These are phyloP conservation scores for Mamestra brassicae DNA, from an alignment of 2,888 invertebrate species.

Conservation along the genomic window DNA sequence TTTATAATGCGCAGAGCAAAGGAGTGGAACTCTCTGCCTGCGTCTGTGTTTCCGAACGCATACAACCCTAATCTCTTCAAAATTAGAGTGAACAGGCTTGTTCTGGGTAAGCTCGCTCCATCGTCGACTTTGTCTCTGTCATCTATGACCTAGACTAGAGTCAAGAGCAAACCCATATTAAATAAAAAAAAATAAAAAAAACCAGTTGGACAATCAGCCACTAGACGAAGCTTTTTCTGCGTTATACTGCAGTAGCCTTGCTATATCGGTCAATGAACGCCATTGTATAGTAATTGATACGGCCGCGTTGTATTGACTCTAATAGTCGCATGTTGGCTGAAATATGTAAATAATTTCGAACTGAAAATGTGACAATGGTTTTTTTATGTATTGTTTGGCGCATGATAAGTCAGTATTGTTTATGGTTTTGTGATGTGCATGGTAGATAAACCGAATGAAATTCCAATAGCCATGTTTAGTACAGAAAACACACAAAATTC, in stretches of 20 bases:
- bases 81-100: too few relatives aligned
- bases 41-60: too few relatives aligned
- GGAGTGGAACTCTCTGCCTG: too few relatives aligned
- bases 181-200: too few relatives aligned
- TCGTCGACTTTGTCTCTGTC: too few relatives aligned
- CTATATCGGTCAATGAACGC: conserved; percentile 27
- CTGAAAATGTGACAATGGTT: conserved; percentile 11
- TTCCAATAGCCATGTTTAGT: neutral
- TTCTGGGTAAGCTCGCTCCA: too few relatives aligned
- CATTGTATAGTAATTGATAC: conserved; percentile 9
- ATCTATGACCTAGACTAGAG: too few relatives aligned
- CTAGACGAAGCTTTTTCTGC: neutral
- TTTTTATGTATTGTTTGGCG: conserved; percentile 1
- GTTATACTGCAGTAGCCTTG: conserved; percentile 46
- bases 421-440: conserved; percentile 7
- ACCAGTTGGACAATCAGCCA: too few relatives aligned
- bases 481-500: neutral
- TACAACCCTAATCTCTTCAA: too few relatives aligned
- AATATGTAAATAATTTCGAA: conserved; percentile 14
- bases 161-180: too few relatives aligned
- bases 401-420: conserved; percentile 4
- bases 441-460: neutral
- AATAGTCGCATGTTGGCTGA: conserved; percentile 31
- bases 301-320: conserved; percentile 23
- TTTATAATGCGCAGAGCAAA: too few relatives aligned